Evolutionary conservation across 2,113 vertebrate species (phyloP), one percentile per base, ranked within the genome.

Genomic region (Zosterops hypoxanthus): DNA sequence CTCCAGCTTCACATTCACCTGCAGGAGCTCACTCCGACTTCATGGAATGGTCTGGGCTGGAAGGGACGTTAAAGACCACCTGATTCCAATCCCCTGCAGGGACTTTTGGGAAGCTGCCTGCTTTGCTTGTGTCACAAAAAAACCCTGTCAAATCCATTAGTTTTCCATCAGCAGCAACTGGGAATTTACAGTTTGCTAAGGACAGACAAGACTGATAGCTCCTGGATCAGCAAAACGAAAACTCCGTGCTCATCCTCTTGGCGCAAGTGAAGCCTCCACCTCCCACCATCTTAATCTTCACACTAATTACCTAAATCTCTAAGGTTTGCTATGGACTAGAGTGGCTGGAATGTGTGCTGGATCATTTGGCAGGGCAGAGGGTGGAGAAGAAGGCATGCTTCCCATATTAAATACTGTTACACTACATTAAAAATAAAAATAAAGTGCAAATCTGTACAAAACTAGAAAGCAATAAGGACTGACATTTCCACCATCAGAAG

Each of bases 391-490:
- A 78, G 31, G 41, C 20, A 61, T 17, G 26, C 1, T 81, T 28
- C 63, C 64, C 34, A 5, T 18, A 56, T 17, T n/a, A 78, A 94
- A 64, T 20, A 26, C 19, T 49, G 68, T 47, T 36, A 85, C 31
- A 55, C 57, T 36, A 20, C 57, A 80, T 80, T 36, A 73, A 63
- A 66, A 94, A 85, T 17, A 44, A 93, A 93, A 92, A 90, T 16
- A 70, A 88, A 94, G 49, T n/a, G 76, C 65, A 81, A 82, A 75
- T 33, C 52, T 53, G 57, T 20, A 42, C 42, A 73, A 39, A 92
- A 66, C 57, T 28, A 76, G 73, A 94, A 79, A 86, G 83, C 33
- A 66, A 0, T 36, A 59, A 52, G 44, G 80, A 50, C 60, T 90
- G 75, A 81, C 42, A 70, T 81, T 92, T 88, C 22, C 59, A 39